A percentile compares a stretch with the other conserved stretches of the same genome.
phyloP scores from a whole-genome alignment of 1,140 invertebrate species.

The Drosophila aff. region DNA sequence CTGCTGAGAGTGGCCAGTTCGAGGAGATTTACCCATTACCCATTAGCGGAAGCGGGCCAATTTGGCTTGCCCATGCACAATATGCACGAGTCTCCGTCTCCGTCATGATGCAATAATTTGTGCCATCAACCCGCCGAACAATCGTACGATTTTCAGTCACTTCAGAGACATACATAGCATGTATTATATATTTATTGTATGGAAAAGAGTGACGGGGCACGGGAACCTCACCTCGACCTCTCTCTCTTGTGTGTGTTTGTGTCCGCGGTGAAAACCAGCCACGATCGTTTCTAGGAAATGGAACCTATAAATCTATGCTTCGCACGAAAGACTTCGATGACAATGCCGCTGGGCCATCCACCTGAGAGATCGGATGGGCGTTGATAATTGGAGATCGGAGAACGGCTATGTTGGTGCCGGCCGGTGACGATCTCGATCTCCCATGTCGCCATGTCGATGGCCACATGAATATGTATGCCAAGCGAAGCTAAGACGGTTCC shows the following conservation, averaged over 20 bases:
- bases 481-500: conserved; percentile 23
- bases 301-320: conserved; percentile 52
- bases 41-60: conserved; percentile 71
- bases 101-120: conserved; percentile 74
- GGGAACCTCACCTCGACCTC: conserved; percentile 31
- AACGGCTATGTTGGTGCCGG: conserved; percentile 43
- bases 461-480: conserved; percentile 45
- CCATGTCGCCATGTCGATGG: conserved; percentile 28
- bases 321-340: conserved; percentile 43
- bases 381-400: conserved; percentile 41
- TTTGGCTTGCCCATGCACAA: conserved; percentile 53
- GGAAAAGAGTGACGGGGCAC: conserved; percentile 22
- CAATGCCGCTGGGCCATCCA: conserved; percentile 35
- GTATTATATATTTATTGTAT: neutral
- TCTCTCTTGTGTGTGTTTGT: conserved; percentile 8
- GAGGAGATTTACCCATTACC: conserved; percentile 38
- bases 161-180: conserved; percentile 11
- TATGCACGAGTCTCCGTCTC: conserved; percentile 31
- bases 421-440: conserved; percentile 39
- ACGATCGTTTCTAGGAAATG: conserved; percentile 58
- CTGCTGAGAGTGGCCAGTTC: neutral
- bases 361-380: conserved; percentile 42
- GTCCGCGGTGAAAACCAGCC: conserved; percentile 40
- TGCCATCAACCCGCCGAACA: conserved; percentile 49
- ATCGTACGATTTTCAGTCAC: conserved; percentile 60